These are phyloP conservation scores for Diloba caeruleocephala DNA, from an alignment of 2,888 invertebrate genomes.

Conservation along the genomic window DNA sequence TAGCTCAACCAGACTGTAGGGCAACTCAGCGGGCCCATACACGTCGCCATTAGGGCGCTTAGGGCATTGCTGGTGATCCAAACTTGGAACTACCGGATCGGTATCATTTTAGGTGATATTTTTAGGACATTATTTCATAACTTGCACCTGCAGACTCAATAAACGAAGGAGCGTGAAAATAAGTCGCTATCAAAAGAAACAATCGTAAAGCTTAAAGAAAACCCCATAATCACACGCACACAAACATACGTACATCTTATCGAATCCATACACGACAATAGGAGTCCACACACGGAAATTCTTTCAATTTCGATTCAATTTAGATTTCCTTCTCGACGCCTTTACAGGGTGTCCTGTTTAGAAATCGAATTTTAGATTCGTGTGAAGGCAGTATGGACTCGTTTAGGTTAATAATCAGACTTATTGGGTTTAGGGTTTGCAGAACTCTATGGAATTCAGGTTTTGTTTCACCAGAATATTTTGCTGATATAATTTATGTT, in stretches of 20 bases:
- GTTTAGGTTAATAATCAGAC: constrained; percentile 13
- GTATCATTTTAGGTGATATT: no score
- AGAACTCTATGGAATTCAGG: background rate
- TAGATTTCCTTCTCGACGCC: constrained; percentile 63
- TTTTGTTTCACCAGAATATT: no score
- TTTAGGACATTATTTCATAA: constrained; percentile 2
- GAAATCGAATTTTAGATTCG: constrained; percentile 30
- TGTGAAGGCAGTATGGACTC: constrained; percentile 12
- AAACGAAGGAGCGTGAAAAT: constrained; percentile 19
- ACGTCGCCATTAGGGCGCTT: no score
- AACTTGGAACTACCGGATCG: no score
- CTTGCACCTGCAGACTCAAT: constrained; percentile 4
- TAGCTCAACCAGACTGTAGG: no score
- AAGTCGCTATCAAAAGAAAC: constrained; percentile 38
- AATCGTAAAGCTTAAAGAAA: constrained; percentile 38
- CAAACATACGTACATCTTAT: background rate
- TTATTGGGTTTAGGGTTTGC: background rate
- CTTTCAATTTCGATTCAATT: constrained; percentile 75
- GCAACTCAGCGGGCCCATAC: no score
- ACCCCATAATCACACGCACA: constrained; percentile 32
- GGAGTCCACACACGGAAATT: constrained; percentile 60
- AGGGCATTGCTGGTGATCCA: no score
- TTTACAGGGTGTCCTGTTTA: constrained; percentile 60
- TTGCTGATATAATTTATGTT: no score
- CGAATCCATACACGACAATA: constrained; percentile 36